These are phyloP conservation scores for Dasyornis broadbenti DNA, from an alignment of 2,113 vertebrate species.

Conservation along the genomic window DNA sequence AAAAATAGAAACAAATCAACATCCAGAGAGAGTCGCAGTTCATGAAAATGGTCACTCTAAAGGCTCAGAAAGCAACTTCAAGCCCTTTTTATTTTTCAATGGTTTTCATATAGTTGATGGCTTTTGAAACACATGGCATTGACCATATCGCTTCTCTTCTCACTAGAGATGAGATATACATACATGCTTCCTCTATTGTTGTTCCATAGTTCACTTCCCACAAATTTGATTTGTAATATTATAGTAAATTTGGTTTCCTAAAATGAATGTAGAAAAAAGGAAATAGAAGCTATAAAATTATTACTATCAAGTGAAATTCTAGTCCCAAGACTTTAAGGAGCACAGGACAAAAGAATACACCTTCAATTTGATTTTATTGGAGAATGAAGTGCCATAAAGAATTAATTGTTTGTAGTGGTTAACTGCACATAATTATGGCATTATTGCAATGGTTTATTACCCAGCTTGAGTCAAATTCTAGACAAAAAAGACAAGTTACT, in stretches of 20 bases:
- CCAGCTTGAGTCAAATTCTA: neutral
- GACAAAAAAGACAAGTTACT: neutral
- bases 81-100: neutral
- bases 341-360: neutral
- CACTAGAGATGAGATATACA: neutral
- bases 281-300: neutral
- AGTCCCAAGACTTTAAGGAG: neutral
- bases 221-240: neutral
- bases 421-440: neutral
- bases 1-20: neutral
- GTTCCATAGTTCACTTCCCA: neutral
- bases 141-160: neutral
- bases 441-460: neutral
- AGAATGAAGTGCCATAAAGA: neutral
- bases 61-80: neutral
- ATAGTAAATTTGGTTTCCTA: neutral
- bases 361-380: neutral
- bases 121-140: neutral
- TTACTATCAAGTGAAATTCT: neutral
- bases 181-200: neutral
- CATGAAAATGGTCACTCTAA: neutral
- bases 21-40: neutral
- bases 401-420: neutral
- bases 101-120: neutral
- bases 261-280: neutral